A percentile compares a stretch with the other conserved stretches of the same genome.
Evolutionary conservation across 1,140 invertebrate species (phyloP).

Genomic region (Dendroctonus ponderosae): DNA sequence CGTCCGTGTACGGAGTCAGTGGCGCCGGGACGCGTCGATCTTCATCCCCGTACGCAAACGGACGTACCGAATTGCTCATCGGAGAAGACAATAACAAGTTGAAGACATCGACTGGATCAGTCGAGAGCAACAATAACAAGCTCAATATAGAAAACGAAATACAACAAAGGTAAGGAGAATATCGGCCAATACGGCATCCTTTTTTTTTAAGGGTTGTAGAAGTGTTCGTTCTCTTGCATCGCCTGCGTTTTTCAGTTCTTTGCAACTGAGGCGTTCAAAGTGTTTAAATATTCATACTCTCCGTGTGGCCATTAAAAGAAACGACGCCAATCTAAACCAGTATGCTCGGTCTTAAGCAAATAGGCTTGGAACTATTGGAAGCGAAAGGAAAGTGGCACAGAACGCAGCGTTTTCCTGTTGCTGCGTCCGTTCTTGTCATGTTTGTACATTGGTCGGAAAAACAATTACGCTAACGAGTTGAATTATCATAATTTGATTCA

Average conservation of each 20-base stretch:
- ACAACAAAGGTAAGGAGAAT: constrained; percentile 52
- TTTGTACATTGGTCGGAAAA: too few relatives aligned
- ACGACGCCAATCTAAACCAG: too few relatives aligned
- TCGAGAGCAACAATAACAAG: constrained; percentile 57
- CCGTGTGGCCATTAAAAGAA: too few relatives aligned
- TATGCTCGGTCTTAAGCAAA: too few relatives aligned
- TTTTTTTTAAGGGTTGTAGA: background rate
- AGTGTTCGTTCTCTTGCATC: background rate
- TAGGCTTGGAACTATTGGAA: too few relatives aligned
- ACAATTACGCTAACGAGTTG: background rate
- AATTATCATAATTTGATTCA: constrained; percentile 2
- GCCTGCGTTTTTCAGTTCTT: too few relatives aligned
- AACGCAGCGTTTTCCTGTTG: background rate
- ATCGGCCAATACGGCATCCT: too few relatives aligned
- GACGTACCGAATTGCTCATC: constrained; percentile 70
- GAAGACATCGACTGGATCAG: constrained; percentile 55
- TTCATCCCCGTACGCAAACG: constrained; percentile 67
- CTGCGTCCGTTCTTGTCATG: background rate
- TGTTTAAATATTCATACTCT: too few relatives aligned
- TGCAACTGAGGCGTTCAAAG: too few relatives aligned
- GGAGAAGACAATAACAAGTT: constrained; percentile 61
- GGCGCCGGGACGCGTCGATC: constrained; percentile 48
- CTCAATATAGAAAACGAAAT: constrained; percentile 53
- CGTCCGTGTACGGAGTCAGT: constrained; percentile 16
- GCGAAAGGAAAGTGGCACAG: too few relatives aligned